Percentiles rank a stretch among this genome's conserved stretches.
Conservation (phyloP, 1,140 invertebrate genomes). For the Cydia strobilella region DNA sequence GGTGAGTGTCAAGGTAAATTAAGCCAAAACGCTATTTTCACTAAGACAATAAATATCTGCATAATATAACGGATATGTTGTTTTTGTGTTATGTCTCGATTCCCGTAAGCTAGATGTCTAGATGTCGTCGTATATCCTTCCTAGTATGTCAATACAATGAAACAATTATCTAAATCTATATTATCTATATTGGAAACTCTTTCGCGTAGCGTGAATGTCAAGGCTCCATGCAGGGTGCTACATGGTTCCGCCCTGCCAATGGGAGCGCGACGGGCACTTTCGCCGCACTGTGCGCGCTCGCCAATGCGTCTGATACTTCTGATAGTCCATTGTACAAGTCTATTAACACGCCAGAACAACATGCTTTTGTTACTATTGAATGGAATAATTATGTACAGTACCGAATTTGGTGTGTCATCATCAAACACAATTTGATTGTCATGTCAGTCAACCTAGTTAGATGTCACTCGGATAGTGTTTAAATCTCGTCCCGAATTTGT, state of each 20-base stretch:
- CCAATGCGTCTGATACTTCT: slow-evolving; percentile 25
- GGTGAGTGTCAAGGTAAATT: not conserved
- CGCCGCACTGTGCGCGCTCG: slow-evolving; percentile 35
- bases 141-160: not conserved
- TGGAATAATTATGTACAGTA: slow-evolving; percentile 15
- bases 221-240: slow-evolving; percentile 14
- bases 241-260: slow-evolving; percentile 33
- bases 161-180: not conserved
- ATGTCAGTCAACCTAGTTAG: not conserved
- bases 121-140: no score
- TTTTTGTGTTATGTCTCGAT: no score
- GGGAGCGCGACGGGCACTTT: slow-evolving; percentile 55
- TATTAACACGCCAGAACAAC: slow-evolving; percentile 10
- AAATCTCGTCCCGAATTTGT: not conserved
- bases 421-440: slow-evolving; percentile 5
- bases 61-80: no score
- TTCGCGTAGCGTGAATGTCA: slow-evolving; percentile 10
- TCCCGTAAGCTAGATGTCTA: no score
- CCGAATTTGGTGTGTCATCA: slow-evolving; percentile 17
- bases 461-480: not conserved
- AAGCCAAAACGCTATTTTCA: not conserved
- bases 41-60: no score
- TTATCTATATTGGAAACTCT: not conserved
- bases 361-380: slow-evolving; percentile 25
- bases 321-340: slow-evolving; percentile 16